A percentile compares a stretch with the other conserved stretches of the same genome.
phyloP scores from a whole-genome alignment of 2,797 vertebrate genomes.

The Onychomys leucogaster region DNA sequence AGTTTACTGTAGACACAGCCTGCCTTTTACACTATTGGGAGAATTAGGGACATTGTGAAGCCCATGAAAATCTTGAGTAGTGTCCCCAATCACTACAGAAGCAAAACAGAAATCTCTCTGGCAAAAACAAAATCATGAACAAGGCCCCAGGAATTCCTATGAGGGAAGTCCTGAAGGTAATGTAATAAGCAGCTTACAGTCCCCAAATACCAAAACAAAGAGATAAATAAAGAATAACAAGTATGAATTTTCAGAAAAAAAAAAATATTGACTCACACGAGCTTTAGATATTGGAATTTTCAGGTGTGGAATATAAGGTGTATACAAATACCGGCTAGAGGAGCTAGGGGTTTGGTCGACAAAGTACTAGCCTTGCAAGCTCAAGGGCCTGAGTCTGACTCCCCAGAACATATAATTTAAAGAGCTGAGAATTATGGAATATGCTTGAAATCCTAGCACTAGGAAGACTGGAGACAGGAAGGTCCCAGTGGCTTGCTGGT shows the following conservation, averaged over 20 bases:
- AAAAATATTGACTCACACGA: neutral
- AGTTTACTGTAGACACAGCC: neutral
- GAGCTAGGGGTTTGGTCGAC: rapidly evolving
- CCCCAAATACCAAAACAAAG: neutral
- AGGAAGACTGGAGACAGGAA: neutral
- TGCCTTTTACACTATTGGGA: neutral
- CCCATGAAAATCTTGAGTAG: neutral
- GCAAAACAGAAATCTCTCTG: conserved; percentile 20
- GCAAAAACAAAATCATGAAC: neutral
- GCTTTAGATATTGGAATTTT: neutral
- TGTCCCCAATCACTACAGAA: neutral
- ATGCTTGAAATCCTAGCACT: neutral
- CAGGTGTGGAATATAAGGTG: neutral
- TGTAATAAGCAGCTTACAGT: neutral
- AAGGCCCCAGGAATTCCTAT: neutral
- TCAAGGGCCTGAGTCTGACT: neutral
- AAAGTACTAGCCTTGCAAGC: neutral
- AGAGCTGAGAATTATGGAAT: neutral
- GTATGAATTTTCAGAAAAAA: neutral
- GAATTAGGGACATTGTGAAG: neutral
- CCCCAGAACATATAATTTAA: neutral
- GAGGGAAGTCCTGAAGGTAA: neutral
- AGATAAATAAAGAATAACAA: neutral
- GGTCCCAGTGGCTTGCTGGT: neutral
- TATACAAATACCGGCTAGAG: neutral